These are phyloP conservation scores for Elephas maximus DNA, from an alignment of 2,113 vertebrate genomes.

Conservation along the genomic window DNA sequence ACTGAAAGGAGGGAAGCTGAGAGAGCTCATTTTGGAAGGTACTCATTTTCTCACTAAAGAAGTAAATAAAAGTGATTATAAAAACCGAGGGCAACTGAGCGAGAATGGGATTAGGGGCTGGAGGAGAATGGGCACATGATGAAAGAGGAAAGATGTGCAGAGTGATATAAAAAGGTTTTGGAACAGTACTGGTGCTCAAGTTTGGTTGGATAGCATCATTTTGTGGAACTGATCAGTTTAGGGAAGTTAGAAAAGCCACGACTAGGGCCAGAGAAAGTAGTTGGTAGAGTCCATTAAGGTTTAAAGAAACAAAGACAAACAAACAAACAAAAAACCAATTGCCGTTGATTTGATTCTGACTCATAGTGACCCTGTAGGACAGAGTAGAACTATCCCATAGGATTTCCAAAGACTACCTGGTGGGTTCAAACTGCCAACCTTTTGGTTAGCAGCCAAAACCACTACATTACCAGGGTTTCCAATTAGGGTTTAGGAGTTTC, in stretches of 20 bases:
- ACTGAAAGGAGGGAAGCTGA: background rate
- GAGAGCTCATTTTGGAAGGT: background rate
- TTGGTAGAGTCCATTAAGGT: background rate
- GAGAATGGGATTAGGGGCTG: background rate
- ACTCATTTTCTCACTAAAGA: background rate
- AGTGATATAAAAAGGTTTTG: background rate
- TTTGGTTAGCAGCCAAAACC: no score
- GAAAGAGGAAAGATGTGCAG: background rate
- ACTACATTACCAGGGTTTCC: no score
- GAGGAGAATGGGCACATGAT: background rate
- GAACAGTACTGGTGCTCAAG: background rate
- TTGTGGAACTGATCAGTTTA: background rate
- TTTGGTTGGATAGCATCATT: background rate
- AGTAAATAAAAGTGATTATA: background rate
- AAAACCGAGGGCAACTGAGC: background rate
- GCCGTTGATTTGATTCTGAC: no score
- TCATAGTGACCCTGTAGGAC: no score
- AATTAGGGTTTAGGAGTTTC: background rate
- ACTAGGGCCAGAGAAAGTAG: background rate
- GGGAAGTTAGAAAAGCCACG: background rate
- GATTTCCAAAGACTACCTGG: no score
- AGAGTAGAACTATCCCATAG: no score
- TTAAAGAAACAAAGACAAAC: background rate
- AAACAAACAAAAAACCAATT: no score
- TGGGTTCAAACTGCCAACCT: no score